Conservation (phyloP, 2,113 vertebrate genomes). For the Emydocephalus ijimae region DNA sequence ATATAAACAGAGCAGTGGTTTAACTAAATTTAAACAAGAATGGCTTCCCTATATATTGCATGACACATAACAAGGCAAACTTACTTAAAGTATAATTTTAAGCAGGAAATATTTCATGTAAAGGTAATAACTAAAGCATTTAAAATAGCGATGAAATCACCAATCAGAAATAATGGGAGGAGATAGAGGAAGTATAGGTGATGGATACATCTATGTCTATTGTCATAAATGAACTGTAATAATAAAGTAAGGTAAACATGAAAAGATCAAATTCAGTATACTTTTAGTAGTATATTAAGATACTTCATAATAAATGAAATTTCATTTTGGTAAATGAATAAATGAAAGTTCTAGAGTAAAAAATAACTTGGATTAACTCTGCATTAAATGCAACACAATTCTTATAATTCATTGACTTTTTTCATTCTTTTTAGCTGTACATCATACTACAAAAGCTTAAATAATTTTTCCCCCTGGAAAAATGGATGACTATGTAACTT, state of each 20-base stretch:
- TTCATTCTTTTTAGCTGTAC: background rate
- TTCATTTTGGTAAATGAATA: background rate
- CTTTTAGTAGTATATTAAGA: background rate
- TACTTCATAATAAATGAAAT: background rate
- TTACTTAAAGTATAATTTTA: background rate
- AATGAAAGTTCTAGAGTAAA: background rate
- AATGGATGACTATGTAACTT: background rate
- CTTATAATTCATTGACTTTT: background rate
- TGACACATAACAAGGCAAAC: background rate
- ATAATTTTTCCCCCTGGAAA: background rate
- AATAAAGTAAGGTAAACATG: background rate
- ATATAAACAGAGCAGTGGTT: background rate
- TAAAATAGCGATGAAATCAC: background rate
- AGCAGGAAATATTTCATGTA: background rate
- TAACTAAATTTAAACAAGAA: background rate
- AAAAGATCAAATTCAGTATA: background rate
- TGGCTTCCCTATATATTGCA: background rate
- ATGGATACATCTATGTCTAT: background rate
- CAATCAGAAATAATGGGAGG: background rate
- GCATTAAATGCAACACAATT: background rate
- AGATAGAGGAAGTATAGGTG: background rate
- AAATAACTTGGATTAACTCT: background rate
- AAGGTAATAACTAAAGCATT: background rate
- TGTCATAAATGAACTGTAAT: background rate
- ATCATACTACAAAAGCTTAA: background rate